Base-by-base conservation (phyloP, 2,797 vertebrate genomes). In the Halcyon chelicuti region DNA sequence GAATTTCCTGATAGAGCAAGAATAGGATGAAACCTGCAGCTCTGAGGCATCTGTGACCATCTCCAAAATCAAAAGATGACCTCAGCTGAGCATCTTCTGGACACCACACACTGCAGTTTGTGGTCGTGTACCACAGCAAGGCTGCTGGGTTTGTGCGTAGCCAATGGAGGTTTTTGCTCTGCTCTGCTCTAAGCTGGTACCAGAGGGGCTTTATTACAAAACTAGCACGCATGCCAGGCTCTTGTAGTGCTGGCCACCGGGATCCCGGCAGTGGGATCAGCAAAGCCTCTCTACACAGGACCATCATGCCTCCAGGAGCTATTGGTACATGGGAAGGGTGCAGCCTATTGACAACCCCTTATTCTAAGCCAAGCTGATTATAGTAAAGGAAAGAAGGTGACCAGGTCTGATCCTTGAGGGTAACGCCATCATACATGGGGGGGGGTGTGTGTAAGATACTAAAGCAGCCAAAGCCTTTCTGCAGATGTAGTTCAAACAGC, bases 61-160 rank as follows among this genome's bases (percentile, higher is more conserved):
- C 55, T 66, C 35, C 33, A 31, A 78, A 6, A 26, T 61, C 26
- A 20, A 44, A 70, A 84, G 42, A 39, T 4, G 3, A 68, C 14
- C 14, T 47, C 47, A 77, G 0, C 14, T 3, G 21, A 70, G 39
- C 17, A 35, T 31, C 47, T 63, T 71, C 31, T 72, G 2, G 3
- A 7, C 28, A 33, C 19, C 17, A 5, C 0, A 2, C 12, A 0
- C 37, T 33, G 3, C 0, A 0, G 60, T 42, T 5, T 90, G n/a
- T 37, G 52, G 26, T 62, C 31, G 55, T 21, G 5, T 40, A 67
- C 35, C 29, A 4, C 55, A 61, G 77, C 37, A 61, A 1, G 0
- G 42, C 21, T 89, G 21, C 47, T 35, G 22, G 28, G 8, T 12
- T 28, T 0, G 1, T 13, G 26, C 19, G 5, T 17, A 9, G 33